Conservation (phyloP, 2,113 vertebrate species). For the Clinocottus analis region DNA sequence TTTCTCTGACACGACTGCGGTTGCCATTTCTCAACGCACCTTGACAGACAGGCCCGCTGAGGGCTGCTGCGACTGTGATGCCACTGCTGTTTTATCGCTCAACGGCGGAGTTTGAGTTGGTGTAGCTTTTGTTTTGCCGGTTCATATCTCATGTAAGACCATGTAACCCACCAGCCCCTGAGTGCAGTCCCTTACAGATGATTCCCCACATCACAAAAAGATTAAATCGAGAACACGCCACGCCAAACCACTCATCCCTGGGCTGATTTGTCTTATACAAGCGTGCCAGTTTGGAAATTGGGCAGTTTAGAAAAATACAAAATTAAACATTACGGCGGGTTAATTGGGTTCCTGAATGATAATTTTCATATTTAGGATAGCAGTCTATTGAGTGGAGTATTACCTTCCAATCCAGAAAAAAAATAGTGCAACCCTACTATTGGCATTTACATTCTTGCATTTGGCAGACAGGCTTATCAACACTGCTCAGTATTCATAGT, state of each 20-base stretch:
- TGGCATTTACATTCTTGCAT: constrained; percentile 21
- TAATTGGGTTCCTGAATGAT: constrained; percentile 21
- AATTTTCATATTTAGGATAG: constrained; percentile 18
- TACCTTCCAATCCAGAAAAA: constrained; percentile 3
- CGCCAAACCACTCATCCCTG: constrained; percentile 10
- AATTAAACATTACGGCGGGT: constrained; percentile 13
- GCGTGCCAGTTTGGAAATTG: background rate
- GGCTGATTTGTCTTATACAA: constrained; percentile 33
- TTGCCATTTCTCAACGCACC: constrained; percentile 57
- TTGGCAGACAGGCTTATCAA: constrained; percentile 24
- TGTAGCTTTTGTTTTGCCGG: constrained; percentile 54
- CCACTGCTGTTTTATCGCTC: constrained; percentile 45
- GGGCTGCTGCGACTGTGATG: constrained; percentile 48
- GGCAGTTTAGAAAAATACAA: constrained; percentile 5
- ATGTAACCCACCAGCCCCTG: constrained; percentile 44
- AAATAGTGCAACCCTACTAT: constrained; percentile 8
- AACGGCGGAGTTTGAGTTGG: constrained; percentile 22
- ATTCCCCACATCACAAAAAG: constrained; percentile 45
- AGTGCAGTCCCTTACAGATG: constrained; percentile 18
- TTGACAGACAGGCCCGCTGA: constrained; percentile 64
- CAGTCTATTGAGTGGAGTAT: background rate
- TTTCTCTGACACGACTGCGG: constrained; percentile 42
- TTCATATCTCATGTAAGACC: constrained; percentile 61
- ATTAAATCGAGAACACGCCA: constrained; percentile 27
- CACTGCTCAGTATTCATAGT: constrained; percentile 29